Evolutionary conservation across 2,113 vertebrate genomes (phyloP), one percentile per base, ranked within the genome.

Genomic region (Agapornis roseicollis): DNA sequence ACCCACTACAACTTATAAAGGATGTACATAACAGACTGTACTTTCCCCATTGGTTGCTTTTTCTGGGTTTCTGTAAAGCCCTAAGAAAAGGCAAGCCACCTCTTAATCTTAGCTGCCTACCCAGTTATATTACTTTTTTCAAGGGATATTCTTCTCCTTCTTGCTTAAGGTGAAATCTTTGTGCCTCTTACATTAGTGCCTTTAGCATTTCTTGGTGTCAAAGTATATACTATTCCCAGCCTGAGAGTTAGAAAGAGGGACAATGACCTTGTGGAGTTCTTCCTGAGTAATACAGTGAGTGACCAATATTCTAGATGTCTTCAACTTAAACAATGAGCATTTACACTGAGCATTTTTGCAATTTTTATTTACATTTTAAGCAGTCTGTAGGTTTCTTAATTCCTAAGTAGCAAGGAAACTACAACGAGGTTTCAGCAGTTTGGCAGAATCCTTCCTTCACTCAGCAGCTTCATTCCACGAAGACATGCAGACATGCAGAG

Each of bases 101-200:
- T 35, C 28, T 9, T 65, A 82, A 80, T 92, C 50, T 29, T 65
- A 63, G 28, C 68, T 78, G 33, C 33, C 46, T 73, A 73, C 15
- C n/a, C 6, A 71, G 17, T 24, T 18, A 89, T 29, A 55, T 93
- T 0, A 23, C 37, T 65, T 73, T 80, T 88, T 82, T 15, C 29
- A 66, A 73, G 27, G 4, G 66, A 6, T 47, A 56, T 35, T 35
- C 29, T 80, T 50, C 11, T 73, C 69, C 29, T 88, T 79, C 64
- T 81, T 84, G 35, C 41, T 81, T 70, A 53, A 16, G 60, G 55
- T 65, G 52, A 86, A 92, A 87, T 90, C 25, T 53, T 72, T 47
- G 80, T 96, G 63, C 73, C 85, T 93, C 65, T 86, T 87, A 49
- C 5, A 10, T 71, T 74, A 76, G 77, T 96, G 92, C 85, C 91